Evolutionary conservation across 2,797 vertebrate species (phyloP), one percentile per base, ranked within the genome.

Genomic region (Triplophysa yarkandensis): DNA sequence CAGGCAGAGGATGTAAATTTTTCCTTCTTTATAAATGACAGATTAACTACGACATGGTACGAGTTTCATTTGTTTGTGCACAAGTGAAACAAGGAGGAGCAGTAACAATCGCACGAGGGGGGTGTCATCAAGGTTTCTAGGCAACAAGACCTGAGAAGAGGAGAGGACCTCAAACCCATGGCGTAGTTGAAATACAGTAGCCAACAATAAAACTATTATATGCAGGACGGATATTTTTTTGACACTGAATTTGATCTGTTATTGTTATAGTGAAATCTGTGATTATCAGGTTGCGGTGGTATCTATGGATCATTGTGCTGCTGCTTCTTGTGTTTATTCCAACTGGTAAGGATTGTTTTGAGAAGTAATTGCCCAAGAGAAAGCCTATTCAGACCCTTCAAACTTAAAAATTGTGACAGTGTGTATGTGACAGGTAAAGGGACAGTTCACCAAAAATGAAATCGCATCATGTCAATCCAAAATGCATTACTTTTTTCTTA

Each of bases 91-190:
- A 43, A 46, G 55, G 57, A 77, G 69, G 30, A 72, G 69, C 54
- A 48, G 65, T 34, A 71, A 75, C 74, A 78, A 72, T 64, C 65
- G 63, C 57, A 58, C 48, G 70, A 77, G 74, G 41, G 4, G 32
- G 69, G 74, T 64, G 77, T 74, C 62, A 74, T 68, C 46, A 57
- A 80, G 75, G 83, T 82, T 79, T 80, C 78, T 77, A 82, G 71
- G 77, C 75, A 77, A 84, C 78, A 78, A 81, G 77, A 78, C 73
- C 70, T 72, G 39, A 62, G 58, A 71, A 62, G 52, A 71, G 62
- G 27, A 81, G 68, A 67, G 73, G 72, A 80, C 78, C 76, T 84
- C 36, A 68, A 79, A 81, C 69, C 66, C 74, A 77, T 68, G 70
- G 28, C 28, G 36, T 48, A 21, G 17, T 16, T 52, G 54, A 54